Conservation (phyloP, 2,888 invertebrate genomes). For the Willowsia nigromaculata region DNA sequence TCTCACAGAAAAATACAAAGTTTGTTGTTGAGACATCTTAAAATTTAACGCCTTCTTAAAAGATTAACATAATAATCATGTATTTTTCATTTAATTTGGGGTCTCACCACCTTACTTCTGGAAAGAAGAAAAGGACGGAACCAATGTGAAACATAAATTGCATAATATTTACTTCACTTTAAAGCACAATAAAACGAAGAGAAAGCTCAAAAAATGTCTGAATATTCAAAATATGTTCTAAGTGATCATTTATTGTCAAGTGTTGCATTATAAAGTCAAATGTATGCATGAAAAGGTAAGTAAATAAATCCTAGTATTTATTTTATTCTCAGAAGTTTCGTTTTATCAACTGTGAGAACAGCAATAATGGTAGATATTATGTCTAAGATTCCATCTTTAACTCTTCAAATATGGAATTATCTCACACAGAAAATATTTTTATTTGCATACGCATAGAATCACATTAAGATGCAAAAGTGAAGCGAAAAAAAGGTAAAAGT, state of each 20-base stretch:
- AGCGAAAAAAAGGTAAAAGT: not conserved
- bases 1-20: not conserved
- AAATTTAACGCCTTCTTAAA: not conserved
- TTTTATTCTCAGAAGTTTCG: not conserved
- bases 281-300: not conserved
- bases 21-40: not conserved
- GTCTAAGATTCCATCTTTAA: not conserved
- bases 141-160: not conserved
- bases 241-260: constrained; percentile 5
- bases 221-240: not conserved
- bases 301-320: not conserved
- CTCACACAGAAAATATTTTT: not conserved
- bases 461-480: not conserved
- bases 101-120: not conserved
- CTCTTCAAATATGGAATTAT: not conserved
- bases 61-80: not conserved
- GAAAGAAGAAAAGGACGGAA: not conserved
- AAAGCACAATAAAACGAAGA: not conserved
- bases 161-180: not conserved
- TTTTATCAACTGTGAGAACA: not conserved
- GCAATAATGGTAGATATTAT: not conserved
- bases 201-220: not conserved
- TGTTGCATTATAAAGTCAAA: not conserved
- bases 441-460: too few species aligned
- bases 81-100: not conserved